Percentiles rank a stretch among this genome's conserved stretches.
phyloP scores from a whole-genome alignment of 2,888 invertebrate genomes.

The Sclerodermus sp. region DNA sequence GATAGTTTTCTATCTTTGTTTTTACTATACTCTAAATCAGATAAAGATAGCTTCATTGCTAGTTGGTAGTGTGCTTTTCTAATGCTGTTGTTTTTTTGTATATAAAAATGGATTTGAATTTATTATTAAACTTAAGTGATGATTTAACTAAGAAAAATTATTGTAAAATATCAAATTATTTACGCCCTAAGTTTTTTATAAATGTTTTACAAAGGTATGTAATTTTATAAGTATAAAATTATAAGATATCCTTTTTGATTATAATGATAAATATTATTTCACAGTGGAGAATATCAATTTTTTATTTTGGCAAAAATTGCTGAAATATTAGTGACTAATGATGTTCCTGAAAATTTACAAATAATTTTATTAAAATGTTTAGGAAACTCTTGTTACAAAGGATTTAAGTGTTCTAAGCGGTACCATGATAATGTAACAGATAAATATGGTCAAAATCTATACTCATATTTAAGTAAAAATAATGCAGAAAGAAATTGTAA shows the following conservation, averaged over 20 bases:
- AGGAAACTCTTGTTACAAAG: constrained; percentile 44
- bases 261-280: neutral
- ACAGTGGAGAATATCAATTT: constrained; percentile 32
- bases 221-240: too few relatives aligned
- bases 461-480: constrained; percentile 16
- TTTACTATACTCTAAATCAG: too few relatives aligned
- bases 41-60: too few relatives aligned
- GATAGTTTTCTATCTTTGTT: too few relatives aligned
- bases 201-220: too few relatives aligned
- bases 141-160: constrained; percentile 30
- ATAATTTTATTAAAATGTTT: constrained; percentile 45
- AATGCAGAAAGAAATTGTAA: constrained; percentile 5
- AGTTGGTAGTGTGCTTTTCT: too few relatives aligned
- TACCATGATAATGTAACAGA: constrained; percentile 10
- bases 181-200: constrained; percentile 40
- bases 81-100: too few relatives aligned
- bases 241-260: too few relatives aligned
- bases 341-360: constrained; percentile 30
- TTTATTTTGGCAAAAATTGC: constrained; percentile 39
- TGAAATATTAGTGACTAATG: constrained; percentile 28
- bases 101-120: constrained; percentile 1
- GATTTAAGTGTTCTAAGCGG: constrained; percentile 31
- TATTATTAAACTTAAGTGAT: constrained; percentile 13
- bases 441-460: constrained; percentile 17
- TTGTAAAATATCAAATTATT: constrained; percentile 29